Base-by-base conservation (phyloP, 2,797 vertebrate genomes). In the Rhynchonycteris naso region DNA sequence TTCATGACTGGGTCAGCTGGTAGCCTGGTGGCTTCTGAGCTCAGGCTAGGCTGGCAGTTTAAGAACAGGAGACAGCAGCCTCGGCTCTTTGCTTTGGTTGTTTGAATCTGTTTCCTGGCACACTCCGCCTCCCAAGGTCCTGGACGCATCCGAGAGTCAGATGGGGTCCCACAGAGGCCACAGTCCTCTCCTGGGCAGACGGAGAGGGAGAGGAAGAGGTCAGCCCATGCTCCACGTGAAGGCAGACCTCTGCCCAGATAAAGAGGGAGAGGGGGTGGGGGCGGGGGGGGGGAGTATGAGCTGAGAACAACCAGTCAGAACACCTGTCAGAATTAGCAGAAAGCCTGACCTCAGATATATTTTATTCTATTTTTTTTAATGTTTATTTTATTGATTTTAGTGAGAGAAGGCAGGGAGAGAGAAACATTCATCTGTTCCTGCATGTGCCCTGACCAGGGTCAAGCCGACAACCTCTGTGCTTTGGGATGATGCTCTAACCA, bases 1-100 rank as follows among this genome's bases (percentile, higher is more conserved):
- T 98, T 97, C 84, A 98, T 97, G 97, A 94, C 79, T 0, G 93
- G 89, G 97, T 95, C 95, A 91, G 90, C 93, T 93, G 9, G 90
- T 84, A 97, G 80, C 50, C n/a, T 13, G 9, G 10, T 7, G 54
- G 75, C 6, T 30, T 35, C 35, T 0, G 56, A 43, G 50, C 94
- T 92, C 35, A 28, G 80, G 94, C 97, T 92, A 91, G 91, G 63
- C 47, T 33, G 5, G 26, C 0, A 2, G 93, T 95, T 95, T 79
- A 65, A 80, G 61, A 90, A 90, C 94, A 94, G 94, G 96, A 90
- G 38, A 47, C 66, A 71, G 69, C 94, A 91, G 71, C 3, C 58
- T 54, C 56, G 3, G 54, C 28, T 47, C 43, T 69, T 10, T 15
- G 21, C 87, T 71, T 16, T 33, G 38, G 69, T n/a, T 5, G 52